Conservation (phyloP, 92 coral and sea anemone species). For the Pocillopora grandis region DNA sequence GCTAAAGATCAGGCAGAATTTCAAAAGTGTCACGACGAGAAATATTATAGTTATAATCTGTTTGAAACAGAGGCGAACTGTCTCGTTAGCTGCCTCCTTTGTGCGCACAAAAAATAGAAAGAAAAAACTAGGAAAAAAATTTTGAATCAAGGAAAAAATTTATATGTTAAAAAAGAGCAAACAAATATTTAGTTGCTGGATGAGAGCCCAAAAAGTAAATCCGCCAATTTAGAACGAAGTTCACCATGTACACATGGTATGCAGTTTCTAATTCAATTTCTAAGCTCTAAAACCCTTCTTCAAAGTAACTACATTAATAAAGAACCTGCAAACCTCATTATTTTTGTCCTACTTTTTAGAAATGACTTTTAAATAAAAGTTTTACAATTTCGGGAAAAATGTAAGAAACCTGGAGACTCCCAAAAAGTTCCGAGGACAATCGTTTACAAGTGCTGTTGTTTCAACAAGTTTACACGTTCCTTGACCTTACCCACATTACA, state of each 20-base stretch:
- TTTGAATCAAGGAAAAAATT: neutral
- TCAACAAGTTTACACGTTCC: too few species aligned
- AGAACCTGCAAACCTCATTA: too few species aligned
- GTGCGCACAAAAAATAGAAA: neutral
- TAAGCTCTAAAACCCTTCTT: too few species aligned
- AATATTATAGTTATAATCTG: neutral
- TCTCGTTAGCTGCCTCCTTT: neutral
- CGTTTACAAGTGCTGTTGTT: too few species aligned
- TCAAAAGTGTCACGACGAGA: slow-evolving; percentile 12
- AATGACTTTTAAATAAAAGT: too few species aligned
- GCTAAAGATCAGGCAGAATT: neutral
- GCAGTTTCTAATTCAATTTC: neutral
- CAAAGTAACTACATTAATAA: too few species aligned
- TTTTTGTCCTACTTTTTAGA: too few species aligned
- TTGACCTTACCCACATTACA: too few species aligned
- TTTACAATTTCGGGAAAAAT: too few species aligned
- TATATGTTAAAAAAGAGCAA: neutral
- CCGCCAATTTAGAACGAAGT: neutral
- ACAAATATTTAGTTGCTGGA: neutral
- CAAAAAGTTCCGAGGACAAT: too few species aligned
- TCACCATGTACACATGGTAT: neutral
- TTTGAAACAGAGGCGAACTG: slow-evolving; percentile 8
- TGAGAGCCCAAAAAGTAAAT: too few species aligned
- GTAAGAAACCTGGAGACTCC: too few species aligned
- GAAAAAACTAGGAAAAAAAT: neutral